Evolutionary conservation across 2,888 invertebrate genomes (phyloP).

Genomic region (Danaus chrysippus): DNA sequence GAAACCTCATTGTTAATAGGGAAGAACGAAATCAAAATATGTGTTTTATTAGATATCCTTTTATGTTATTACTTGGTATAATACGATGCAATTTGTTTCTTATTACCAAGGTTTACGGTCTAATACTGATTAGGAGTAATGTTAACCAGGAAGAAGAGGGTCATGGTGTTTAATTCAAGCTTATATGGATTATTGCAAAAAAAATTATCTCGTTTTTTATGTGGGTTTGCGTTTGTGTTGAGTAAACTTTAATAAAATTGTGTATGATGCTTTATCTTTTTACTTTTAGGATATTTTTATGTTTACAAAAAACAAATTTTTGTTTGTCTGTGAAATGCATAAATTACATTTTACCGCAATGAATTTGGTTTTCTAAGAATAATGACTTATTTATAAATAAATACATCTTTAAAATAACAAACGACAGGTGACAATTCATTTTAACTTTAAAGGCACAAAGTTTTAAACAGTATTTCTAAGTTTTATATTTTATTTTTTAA

Average conservation of each 20-base stretch:
- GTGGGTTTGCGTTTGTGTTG: conserved; percentile 23
- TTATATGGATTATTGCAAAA: conserved; percentile 61
- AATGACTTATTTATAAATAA: too few relatives aligned
- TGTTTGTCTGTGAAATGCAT: too few relatives aligned
- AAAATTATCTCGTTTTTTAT: conserved; percentile 29
- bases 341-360: too few relatives aligned
- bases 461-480: too few relatives aligned
- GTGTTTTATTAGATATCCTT: conserved; percentile 66
- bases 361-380: too few relatives aligned
- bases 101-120: conserved; percentile 32
- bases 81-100: conserved; percentile 20
- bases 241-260: conserved; percentile 58
- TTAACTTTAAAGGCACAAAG: too few relatives aligned
- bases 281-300: not conserved
- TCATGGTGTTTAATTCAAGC: conserved; percentile 47
- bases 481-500: too few relatives aligned
- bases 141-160: conserved; percentile 31
- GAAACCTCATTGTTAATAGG: conserved; percentile 46
- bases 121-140: conserved; percentile 24
- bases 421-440: too few relatives aligned
- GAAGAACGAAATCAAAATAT: conserved; percentile 65
- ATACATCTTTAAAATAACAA: too few relatives aligned
- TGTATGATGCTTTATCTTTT: conserved; percentile 36
- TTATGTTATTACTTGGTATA: conserved; percentile 73
- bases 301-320: too few relatives aligned